Conservation (phyloP, 2,797 vertebrate species). For the Amazona finschi region DNA sequence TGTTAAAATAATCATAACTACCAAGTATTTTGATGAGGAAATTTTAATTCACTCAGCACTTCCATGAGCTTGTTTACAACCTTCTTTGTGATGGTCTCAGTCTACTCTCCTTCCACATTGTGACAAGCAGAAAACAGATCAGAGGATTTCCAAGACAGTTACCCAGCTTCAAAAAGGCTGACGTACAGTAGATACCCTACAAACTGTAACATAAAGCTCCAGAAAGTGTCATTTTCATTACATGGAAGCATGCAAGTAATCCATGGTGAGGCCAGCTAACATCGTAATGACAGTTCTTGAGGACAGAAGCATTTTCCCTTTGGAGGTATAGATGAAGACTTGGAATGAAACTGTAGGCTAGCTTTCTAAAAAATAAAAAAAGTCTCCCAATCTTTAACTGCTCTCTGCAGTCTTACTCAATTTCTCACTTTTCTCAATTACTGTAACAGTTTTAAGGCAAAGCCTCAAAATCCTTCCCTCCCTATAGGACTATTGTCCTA, state of each 20-base stretch:
- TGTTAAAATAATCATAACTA: neutral
- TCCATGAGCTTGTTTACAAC: neutral
- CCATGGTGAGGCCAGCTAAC: neutral
- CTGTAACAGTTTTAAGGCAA: neutral
- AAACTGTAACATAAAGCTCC: neutral
- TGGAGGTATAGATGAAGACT: neutral
- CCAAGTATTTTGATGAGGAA: neutral
- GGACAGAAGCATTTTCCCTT: neutral
- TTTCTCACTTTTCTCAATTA: neutral
- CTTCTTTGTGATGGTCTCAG: neutral
- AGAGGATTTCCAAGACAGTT: neutral
- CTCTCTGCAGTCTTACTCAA: neutral
- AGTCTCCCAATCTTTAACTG: neutral
- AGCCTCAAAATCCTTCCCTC: neutral
- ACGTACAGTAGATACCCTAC: neutral
- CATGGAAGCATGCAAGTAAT: constrained; percentile 25
- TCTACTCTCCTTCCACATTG: neutral
- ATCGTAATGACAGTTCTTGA: constrained; percentile 22
- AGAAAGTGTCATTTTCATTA: constrained; percentile 21
- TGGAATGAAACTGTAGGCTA: constrained; percentile 1
- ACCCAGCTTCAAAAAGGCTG: neutral
- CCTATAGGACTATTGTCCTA: neutral
- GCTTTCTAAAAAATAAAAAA: neutral
- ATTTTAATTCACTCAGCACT: neutral
- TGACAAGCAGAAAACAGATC: constrained; percentile 22